A percentile compares a stretch with the other conserved stretches of the same genome.
Conservation (phyloP, 2,797 vertebrate genomes). For the Gallinago nigripennis region DNA sequence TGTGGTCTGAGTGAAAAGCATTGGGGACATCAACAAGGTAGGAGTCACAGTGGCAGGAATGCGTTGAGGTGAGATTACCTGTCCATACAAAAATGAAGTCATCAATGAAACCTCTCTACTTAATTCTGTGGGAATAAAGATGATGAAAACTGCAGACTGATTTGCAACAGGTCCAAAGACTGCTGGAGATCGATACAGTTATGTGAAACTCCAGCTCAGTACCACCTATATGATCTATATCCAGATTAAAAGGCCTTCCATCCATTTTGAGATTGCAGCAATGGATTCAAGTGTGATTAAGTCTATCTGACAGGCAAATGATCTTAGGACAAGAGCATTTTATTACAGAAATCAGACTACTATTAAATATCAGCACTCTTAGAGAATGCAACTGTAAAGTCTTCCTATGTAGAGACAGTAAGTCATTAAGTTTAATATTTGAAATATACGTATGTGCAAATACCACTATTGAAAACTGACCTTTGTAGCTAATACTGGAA, state of each 20-base stretch:
- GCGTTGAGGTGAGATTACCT: constrained; percentile 84
- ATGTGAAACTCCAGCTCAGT: not conserved
- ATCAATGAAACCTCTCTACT: not conserved
- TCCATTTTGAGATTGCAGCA: not conserved
- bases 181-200: accelerated
- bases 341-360: not conserved
- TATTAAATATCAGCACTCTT: not conserved
- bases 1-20: constrained; percentile 84
- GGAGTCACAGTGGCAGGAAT: constrained; percentile 82
- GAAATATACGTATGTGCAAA: not conserved
- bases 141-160: not conserved
- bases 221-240: not conserved
- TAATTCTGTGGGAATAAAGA: not conserved
- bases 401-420: not conserved
- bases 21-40: constrained; percentile 87
- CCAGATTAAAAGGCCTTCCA: not conserved
- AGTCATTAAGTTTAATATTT: not conserved
- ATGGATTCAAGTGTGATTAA: not conserved
- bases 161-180: not conserved
- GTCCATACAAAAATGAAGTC: not conserved
- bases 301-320: not conserved
- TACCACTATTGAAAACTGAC: not conserved
- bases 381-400: not conserved
- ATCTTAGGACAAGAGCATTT: not conserved
- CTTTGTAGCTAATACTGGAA: not conserved